Conservation (phyloP, 2,797 vertebrate genomes). For the Meda fulgida region DNA sequence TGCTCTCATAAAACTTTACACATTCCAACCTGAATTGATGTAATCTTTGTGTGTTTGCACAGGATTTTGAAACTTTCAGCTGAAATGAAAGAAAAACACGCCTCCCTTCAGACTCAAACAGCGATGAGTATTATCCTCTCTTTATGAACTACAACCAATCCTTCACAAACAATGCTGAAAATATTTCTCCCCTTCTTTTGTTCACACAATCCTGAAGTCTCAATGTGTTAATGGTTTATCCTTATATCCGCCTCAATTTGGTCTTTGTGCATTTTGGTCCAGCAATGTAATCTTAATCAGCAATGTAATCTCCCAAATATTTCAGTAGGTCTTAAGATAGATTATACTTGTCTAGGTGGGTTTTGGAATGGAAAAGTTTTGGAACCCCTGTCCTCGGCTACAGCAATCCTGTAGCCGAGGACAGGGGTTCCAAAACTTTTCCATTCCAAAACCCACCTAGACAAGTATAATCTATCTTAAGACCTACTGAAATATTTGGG, state of each 20-base stretch:
- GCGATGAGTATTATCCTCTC: conserved; percentile 21
- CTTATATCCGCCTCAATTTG: conserved; percentile 3
- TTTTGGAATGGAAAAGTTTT: background rate
- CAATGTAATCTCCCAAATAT: no score
- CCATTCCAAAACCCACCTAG: background rate
- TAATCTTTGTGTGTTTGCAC: conserved; percentile 6
- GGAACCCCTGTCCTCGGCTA: background rate
- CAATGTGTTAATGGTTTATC: conserved; percentile 30
- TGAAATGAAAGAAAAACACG: conserved; percentile 58
- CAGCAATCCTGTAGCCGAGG: background rate
- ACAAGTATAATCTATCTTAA: background rate
- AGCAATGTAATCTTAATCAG: conserved; percentile 1
- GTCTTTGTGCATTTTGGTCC: background rate
- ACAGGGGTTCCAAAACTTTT: background rate
- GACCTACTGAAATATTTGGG: background rate
- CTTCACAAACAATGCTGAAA: conserved; percentile 29
- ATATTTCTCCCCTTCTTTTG: conserved; percentile 14
- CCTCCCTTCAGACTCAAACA: conserved; percentile 25
- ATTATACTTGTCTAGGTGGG: background rate
- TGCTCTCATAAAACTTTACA: conserved; percentile 25
- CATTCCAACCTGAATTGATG: background rate
- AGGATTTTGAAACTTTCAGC: conserved; percentile 41
- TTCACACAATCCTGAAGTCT: conserved; percentile 31
- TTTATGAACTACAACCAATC: conserved; percentile 50
- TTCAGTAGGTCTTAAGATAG: background rate